Evolutionary conservation across 1,140 invertebrate species (phyloP).

Genomic region (Drosophila melanogaster): Release_6_plus_ISO1_MT NT_033779.5:14789501-14790000

Average conservation of each 20-base stretch:
- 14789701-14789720: conserved; percentile 74
- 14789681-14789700: conserved; percentile 67
- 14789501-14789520: too few species aligned
- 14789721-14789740: conserved; percentile 63
- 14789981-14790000: conserved; percentile 80
- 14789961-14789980: conserved; percentile 53
- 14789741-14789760: conserved; percentile 38
- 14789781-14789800: conserved; percentile 25
- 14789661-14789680: conserved; percentile 52
- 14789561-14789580: conserved; percentile 24
- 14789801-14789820: conserved; percentile 26
- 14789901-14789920: conserved; percentile 60
- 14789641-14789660: conserved; percentile 71
- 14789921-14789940: conserved; percentile 8
- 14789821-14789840: neutral
- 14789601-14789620: conserved; percentile 28
- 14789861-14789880: conserved; percentile 41
- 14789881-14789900: conserved; percentile 82
- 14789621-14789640: conserved; percentile 46
- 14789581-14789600: conserved; percentile 42
- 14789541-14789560: conserved; percentile 8
- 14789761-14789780: conserved; percentile 71
- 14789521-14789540: too few species aligned
- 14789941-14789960: neutral
- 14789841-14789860: neutral